Conservation (phyloP, 2,797 vertebrate genomes). For the Dendrocincla tyrannina region DNA sequence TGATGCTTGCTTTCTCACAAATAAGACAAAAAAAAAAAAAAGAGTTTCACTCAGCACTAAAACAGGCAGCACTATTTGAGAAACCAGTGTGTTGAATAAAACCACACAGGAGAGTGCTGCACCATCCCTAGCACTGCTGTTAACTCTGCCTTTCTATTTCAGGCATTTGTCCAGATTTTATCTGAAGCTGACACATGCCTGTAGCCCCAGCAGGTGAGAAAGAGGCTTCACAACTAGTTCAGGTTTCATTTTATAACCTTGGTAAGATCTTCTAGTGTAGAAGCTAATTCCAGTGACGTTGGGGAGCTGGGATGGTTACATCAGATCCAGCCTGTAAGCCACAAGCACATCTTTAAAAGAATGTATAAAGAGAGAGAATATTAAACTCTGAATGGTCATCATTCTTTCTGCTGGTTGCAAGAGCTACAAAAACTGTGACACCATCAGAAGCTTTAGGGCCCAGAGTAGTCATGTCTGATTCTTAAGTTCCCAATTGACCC, state of each 20-base stretch:
- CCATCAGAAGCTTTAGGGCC: neutral
- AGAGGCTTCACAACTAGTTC: neutral
- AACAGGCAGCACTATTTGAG: neutral
- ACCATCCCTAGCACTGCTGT: neutral
- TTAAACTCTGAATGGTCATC: neutral
- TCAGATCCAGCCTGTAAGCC: neutral
- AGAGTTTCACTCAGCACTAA: neutral
- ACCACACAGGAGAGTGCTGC: neutral
- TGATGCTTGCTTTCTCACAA: neutral
- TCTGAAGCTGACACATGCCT: rapidly evolving
- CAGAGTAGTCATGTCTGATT: neutral
- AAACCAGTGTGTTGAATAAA: neutral
- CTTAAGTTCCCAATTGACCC: neutral
- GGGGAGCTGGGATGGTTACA: neutral
- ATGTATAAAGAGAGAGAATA: neutral
- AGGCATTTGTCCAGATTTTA: neutral
- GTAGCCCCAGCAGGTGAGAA: neutral
- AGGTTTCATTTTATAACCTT: neutral
- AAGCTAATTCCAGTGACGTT: neutral
- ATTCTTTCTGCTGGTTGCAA: neutral
- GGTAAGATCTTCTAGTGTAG: neutral
- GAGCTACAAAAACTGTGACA: neutral
- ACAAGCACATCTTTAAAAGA: neutral
- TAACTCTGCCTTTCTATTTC: neutral
- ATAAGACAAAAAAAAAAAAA: neutral